These are phyloP conservation scores for Girardinus metallicus DNA, from an alignment of 2,797 vertebrate genomes.

Conservation along the genomic window DNA sequence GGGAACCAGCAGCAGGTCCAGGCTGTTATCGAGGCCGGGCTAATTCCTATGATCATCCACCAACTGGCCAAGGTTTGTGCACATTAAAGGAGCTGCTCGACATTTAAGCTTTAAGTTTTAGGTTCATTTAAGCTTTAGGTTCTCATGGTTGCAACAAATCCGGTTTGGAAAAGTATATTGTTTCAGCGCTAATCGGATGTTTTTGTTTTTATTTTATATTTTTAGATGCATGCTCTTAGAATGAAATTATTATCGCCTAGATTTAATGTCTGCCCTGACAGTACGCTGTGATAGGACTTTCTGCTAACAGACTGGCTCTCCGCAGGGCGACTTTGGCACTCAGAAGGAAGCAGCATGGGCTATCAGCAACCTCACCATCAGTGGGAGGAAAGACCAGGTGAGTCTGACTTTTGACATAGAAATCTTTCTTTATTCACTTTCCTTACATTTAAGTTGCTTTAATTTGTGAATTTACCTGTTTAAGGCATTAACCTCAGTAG, in stretches of 20 bases:
- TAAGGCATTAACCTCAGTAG: neutral
- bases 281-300: constrained; percentile 18
- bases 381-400: constrained; percentile 98
- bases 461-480: neutral
- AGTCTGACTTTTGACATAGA: constrained; percentile 30
- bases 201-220: neutral
- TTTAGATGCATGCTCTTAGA: neutral
- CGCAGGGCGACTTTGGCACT: constrained; percentile 96
- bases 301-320: constrained; percentile 75
- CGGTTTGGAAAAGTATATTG: neutral
- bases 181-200: neutral
- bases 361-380: constrained; percentile 99
- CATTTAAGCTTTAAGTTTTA: constrained; percentile 1
- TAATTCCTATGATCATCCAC: constrained; percentile 99
- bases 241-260: neutral
- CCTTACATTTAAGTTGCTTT: neutral
- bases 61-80: constrained; percentile 94
- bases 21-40: constrained; percentile 95
- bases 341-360: constrained; percentile 99
- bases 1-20: constrained; percentile 99
- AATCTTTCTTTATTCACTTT: neutral
- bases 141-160: neutral
- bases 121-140: neutral
- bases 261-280: constrained; percentile 8
- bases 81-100: neutral